Conservation (phyloP, 2,113 vertebrate genomes). For the Brachyhypopomus occidentalis region DNA sequence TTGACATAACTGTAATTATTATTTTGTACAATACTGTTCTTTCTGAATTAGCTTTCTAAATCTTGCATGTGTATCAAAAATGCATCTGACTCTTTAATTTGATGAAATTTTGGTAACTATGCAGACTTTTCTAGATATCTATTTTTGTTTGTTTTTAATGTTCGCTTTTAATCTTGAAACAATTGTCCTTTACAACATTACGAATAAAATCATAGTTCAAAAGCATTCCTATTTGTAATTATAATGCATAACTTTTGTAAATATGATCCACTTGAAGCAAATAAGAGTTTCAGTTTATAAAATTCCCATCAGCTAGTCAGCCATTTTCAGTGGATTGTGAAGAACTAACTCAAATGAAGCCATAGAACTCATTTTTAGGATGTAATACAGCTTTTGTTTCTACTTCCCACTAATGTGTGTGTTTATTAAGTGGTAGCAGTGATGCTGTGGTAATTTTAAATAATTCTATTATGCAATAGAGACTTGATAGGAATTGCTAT, state of each 20-base stretch:
- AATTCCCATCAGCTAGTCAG: background rate
- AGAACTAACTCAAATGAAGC: conserved; percentile 5
- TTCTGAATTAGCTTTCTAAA: conserved; percentile 84
- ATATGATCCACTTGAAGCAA: conserved; percentile 80
- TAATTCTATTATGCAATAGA: conserved; percentile 19
- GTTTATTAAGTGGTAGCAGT: conserved; percentile 27
- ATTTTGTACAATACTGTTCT: conserved; percentile 90
- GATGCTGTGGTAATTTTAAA: conserved; percentile 40
- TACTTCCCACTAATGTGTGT: conserved; percentile 24
- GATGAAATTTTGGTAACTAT: conserved; percentile 59
- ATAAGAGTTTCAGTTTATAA: conserved; percentile 38
- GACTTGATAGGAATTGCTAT: conserved; percentile 42
- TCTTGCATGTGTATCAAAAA: conserved; percentile 87
- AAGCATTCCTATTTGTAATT: conserved; percentile 78
- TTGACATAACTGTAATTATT: conserved; percentile 96
- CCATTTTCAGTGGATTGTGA: conserved; percentile 3
- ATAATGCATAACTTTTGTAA: conserved; percentile 88
- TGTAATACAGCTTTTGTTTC: conserved; percentile 20
- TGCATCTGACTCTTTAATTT: conserved; percentile 73
- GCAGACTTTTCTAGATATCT: conserved; percentile 60
- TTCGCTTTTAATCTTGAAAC: conserved; percentile 60
- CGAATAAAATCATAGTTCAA: conserved; percentile 70
- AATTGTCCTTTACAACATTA: conserved; percentile 75
- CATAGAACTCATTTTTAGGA: too few species aligned
- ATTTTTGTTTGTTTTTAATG: conserved; percentile 44